Conservation (phyloP, 92 coral and sea anemone genomes). For the Porites evermanni region DNA sequence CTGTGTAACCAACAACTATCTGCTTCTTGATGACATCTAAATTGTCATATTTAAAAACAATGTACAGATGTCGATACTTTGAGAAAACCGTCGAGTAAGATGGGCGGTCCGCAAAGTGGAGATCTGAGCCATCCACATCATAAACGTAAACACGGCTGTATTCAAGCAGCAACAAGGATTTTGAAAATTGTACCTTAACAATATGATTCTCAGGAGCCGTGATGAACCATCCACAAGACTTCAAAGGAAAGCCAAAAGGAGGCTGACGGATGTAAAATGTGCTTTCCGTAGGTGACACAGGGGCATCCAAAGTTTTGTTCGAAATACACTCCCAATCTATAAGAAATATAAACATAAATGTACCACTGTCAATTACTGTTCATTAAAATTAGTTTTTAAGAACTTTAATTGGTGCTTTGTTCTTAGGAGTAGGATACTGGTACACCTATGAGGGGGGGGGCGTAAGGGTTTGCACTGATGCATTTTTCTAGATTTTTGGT, state of each 20-base stretch:
- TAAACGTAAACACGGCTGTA: background rate
- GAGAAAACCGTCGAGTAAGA: conserved; percentile 1
- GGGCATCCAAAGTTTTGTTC: conserved; percentile 19
- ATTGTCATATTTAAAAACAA: conserved; percentile 34
- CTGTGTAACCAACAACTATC: conserved; percentile 2
- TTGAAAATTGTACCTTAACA: conserved; percentile 1
- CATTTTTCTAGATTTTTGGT: no score
- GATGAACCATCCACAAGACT: conserved; percentile 44
- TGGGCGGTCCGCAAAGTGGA: background rate
- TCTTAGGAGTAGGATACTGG: no score
- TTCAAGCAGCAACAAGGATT: background rate
- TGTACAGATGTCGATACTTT: conserved; percentile 18
- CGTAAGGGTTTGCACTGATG: no score
- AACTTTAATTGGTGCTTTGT: no score
- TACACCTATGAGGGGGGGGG: no score
- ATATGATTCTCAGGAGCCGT: conserved; percentile 25
- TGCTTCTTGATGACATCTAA: background rate
- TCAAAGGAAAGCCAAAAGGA: conserved; percentile 5
- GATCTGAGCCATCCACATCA: conserved; percentile 31
- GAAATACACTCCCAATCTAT: conserved; percentile 23
- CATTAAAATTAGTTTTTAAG: no score
- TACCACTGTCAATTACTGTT: no score
- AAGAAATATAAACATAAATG: background rate
- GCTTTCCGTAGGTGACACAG: background rate
- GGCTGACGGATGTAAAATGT: conserved; percentile 19